These are phyloP conservation scores for Chironomus tepperi DNA, from an alignment of 1,140 invertebrate genomes.

Conservation along the genomic window DNA sequence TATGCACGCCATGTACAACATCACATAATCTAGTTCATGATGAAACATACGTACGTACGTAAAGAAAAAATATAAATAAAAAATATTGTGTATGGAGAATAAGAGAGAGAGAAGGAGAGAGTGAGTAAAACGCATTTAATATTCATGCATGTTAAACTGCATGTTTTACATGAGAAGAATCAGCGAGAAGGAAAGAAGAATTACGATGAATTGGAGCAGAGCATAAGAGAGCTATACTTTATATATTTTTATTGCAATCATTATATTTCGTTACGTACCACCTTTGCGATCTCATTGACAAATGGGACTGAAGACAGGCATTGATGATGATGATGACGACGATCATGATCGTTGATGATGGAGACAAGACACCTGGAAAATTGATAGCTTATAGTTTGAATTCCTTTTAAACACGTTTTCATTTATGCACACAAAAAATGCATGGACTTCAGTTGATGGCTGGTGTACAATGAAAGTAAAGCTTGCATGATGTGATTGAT, in stretches of 20 bases:
- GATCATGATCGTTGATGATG: no score
- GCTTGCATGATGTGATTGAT: no score
- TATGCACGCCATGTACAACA: neutral
- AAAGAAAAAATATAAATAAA: no score
- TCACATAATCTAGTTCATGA: slow-evolving; percentile 2
- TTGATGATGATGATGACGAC: no score
- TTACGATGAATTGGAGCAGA: slow-evolving; percentile 3
- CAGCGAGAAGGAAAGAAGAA: neutral
- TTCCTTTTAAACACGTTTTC: slow-evolving; percentile 15
- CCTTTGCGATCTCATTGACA: slow-evolving; percentile 12
- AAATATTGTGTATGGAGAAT: neutral
- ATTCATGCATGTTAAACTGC: slow-evolving; percentile 12
- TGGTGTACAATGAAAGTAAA: no score
- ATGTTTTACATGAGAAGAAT: neutral
- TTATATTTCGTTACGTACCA: neutral
- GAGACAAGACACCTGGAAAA: slow-evolving; percentile 13
- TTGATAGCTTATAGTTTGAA: neutral
- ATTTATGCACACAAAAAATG: neutral
- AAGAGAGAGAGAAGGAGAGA: neutral
- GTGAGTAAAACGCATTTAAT: neutral
- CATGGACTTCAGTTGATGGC: no score
- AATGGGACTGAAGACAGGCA: neutral
- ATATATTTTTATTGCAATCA: no score
- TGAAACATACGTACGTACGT: neutral
- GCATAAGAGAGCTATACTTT: neutral